Evolutionary conservation across 64 coral and sea anemone genomes (phyloP).

Genomic region (Acropora yongei): DNA sequence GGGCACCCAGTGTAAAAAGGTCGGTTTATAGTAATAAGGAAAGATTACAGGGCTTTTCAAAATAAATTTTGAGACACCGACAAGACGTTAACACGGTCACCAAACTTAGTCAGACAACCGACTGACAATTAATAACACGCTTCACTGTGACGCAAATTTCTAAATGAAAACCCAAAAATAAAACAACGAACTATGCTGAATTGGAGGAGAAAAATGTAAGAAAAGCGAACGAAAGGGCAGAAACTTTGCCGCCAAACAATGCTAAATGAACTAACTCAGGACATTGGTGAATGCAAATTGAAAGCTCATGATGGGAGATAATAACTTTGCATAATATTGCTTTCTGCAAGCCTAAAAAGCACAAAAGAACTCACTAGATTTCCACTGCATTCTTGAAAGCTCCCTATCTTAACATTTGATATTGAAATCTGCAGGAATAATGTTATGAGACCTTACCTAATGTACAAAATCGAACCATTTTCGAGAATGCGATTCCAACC

Average conservation of each 20-base stretch:
- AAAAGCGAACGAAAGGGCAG: background rate
- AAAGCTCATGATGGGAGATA: background rate
- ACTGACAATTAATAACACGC: too few species aligned
- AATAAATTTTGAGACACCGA: too few species aligned
- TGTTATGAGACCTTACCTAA: slow-evolving; percentile 59
- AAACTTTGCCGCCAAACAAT: background rate
- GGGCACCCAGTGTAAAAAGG: too few species aligned
- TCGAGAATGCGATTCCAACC: slow-evolving; percentile 92
- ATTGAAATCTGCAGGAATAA: background rate
- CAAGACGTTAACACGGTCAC: too few species aligned
- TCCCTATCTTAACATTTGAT: background rate
- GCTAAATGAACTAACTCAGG: background rate
- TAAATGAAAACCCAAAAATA: background rate
- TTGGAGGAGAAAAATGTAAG: background rate
- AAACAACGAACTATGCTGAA: background rate
- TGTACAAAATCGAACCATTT: slow-evolving; percentile 92
- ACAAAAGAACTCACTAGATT: background rate
- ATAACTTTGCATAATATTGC: background rate
- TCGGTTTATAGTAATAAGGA: too few species aligned
- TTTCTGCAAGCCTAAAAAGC: background rate
- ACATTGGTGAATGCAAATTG: slow-evolving; percentile 2
- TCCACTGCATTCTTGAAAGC: background rate
- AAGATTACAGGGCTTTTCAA: too few species aligned
- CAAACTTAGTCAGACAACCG: too few species aligned
- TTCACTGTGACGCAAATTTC: too few species aligned